Evolutionary conservation across 2,888 invertebrate genomes (phyloP).

Genomic region (Macroteleia sp.): DNA sequence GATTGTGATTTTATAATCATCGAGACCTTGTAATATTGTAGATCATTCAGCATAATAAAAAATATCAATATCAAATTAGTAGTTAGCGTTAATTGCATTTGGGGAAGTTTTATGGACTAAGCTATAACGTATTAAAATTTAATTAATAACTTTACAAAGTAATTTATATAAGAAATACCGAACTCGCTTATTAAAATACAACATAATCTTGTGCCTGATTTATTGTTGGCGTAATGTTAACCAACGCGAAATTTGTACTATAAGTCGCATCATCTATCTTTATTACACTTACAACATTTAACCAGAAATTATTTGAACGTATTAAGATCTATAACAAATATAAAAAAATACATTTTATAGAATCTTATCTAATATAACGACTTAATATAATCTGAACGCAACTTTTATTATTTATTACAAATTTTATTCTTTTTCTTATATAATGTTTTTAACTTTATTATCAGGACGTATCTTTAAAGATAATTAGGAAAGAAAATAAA

Average conservation of each 20-base stretch:
- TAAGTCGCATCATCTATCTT: not conserved
- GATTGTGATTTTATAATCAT: too few relatives aligned
- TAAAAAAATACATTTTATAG: too few relatives aligned
- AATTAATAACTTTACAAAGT: constrained; percentile 28
- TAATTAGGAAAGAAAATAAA: too few relatives aligned
- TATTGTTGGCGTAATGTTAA: constrained; percentile 19
- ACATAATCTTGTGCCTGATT: constrained; percentile 28
- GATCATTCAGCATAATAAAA: constrained; percentile 21
- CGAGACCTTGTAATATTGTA: not conserved
- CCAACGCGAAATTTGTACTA: constrained; percentile 17
- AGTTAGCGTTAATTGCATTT: constrained; percentile 27
- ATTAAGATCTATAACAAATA: too few relatives aligned
- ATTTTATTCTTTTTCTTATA: too few relatives aligned
- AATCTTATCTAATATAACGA: too few relatives aligned
- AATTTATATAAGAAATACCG: constrained; percentile 30
- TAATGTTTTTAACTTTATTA: too few relatives aligned
- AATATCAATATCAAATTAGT: constrained; percentile 21
- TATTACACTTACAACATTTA: too few relatives aligned
- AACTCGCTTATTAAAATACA: constrained; percentile 34
- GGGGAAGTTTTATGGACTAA: constrained; percentile 19
- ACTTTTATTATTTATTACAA: too few relatives aligned
- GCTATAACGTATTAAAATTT: constrained; percentile 34
- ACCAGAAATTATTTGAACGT: too few relatives aligned
- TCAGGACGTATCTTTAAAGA: too few relatives aligned
- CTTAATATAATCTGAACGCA: too few relatives aligned